Percentiles rank a stretch among this genome's conserved stretches.
Conservation (phyloP, 2,888 invertebrate genomes). For the Drosophila suboccidentalis region DNA sequence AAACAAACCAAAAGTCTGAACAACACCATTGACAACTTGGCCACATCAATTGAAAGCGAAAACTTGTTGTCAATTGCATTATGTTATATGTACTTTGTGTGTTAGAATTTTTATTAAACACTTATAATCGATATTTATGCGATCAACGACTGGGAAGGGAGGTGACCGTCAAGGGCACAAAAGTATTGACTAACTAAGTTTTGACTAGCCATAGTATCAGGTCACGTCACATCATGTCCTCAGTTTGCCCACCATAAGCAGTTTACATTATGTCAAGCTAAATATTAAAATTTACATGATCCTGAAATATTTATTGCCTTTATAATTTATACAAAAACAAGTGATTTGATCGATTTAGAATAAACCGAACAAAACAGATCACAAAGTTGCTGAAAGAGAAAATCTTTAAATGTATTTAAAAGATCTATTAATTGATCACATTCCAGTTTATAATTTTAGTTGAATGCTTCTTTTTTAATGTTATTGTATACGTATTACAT, state of each 20-base stretch:
- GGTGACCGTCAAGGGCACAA: slow-evolving; percentile 62
- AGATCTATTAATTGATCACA: no score
- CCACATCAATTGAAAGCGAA: slow-evolving; percentile 75
- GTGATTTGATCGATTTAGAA: background rate
- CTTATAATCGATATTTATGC: slow-evolving; percentile 78
- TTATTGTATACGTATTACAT: no score
- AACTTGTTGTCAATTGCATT: slow-evolving; percentile 75
- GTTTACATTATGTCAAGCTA: background rate
- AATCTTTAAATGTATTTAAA: no score
- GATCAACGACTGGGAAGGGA: slow-evolving; percentile 61
- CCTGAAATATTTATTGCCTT: background rate
- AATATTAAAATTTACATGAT: background rate
- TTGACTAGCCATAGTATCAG: slow-evolving; percentile 17
- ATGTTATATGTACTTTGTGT: slow-evolving; percentile 50
- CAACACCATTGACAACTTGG: slow-evolving; percentile 41
- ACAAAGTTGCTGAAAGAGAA: background rate
- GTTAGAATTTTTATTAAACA: slow-evolving; percentile 74
- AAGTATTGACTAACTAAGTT: slow-evolving; percentile 14
- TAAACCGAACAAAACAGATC: background rate
- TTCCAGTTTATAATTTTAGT: background rate
- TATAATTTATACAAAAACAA: background rate
- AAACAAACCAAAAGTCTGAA: slow-evolving; percentile 2
- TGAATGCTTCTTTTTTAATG: background rate
- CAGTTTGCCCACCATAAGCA: background rate
- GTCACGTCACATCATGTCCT: slow-evolving; percentile 52